A percentile compares a stretch with the other conserved stretches of the same genome.
These are phyloP conservation scores for Eustalomyia histrio DNA, from an alignment of 2,888 invertebrate species.

Conservation along the genomic window DNA sequence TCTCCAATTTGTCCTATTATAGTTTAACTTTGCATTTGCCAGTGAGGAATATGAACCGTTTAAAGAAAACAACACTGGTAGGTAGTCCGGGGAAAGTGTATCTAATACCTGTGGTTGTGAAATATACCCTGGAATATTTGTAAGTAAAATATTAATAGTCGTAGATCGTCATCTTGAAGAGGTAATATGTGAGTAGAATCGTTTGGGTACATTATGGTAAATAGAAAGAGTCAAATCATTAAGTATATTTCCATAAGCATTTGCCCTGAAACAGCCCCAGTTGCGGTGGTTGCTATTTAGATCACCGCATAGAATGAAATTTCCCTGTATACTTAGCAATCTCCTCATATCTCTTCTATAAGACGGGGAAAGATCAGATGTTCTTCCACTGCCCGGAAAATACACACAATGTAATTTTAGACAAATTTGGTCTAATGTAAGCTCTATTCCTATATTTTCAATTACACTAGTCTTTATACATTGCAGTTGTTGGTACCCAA, in stretches of 20 bases:
- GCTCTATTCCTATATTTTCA: constrained; percentile 41
- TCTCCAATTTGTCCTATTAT: constrained; percentile 30
- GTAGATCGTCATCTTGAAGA: constrained; percentile 6
- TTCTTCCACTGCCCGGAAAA: constrained; percentile 23
- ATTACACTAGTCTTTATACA: constrained; percentile 19
- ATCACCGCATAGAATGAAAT: constrained; percentile 36
- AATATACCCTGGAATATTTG: no score
- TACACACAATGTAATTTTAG: no score
- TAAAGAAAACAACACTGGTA: no score
- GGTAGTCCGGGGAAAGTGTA: no score
- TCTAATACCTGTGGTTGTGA: no score
- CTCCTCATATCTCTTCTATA: constrained; percentile 37
- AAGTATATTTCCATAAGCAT: constrained; percentile 43
- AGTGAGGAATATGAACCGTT: no score
- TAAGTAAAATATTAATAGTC: constrained; percentile 21
- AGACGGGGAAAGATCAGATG: neutral
- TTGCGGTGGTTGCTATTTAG: constrained; percentile 43
- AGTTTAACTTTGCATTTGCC: constrained; percentile 14
- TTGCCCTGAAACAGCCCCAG: constrained; percentile 41
- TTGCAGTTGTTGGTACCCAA: neutral
- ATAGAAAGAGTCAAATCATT: constrained; percentile 29
- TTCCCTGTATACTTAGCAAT: constrained; percentile 8
- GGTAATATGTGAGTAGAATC: constrained; percentile 34
- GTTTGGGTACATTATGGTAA: constrained; percentile 13
- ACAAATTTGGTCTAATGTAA: neutral